These are phyloP conservation scores for Eristalis intricaria DNA, from an alignment of 2,888 invertebrate species.

Conservation along the genomic window DNA sequence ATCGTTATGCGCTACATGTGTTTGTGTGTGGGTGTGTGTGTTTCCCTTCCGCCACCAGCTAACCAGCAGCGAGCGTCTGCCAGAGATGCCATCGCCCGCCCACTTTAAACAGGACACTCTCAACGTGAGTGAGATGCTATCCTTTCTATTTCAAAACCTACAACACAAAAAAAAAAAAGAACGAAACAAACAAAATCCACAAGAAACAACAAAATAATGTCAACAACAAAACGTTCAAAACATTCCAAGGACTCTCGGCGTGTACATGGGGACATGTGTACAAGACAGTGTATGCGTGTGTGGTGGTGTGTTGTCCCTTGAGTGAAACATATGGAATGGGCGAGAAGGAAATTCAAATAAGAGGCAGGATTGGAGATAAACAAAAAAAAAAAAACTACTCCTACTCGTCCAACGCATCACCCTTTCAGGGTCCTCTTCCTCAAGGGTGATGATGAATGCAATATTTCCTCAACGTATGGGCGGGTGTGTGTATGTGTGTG, in stretches of 20 bases:
- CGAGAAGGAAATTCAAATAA: constrained; percentile 17
- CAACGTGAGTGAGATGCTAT: not conserved
- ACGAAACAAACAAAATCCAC: not conserved
- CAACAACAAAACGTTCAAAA: constrained; percentile 23
- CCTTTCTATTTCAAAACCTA: not conserved
- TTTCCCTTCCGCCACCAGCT: not conserved
- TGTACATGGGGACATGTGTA: constrained; percentile 4
- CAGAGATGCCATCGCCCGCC: not conserved
- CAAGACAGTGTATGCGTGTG: not conserved
- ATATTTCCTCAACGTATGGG: not conserved
- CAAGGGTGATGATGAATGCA: constrained; percentile 51
- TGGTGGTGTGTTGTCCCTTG: not conserved
- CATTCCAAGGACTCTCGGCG: constrained; percentile 55
- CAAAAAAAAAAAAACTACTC: constrained; percentile 13
- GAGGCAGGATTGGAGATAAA: not conserved
- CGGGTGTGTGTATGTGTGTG: not conserved
- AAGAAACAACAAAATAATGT: constrained; percentile 9
- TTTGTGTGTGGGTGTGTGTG: not conserved
- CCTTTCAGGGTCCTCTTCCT: constrained; percentile 11
- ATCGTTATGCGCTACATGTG: constrained; percentile 36
- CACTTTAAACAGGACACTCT: constrained; percentile 12
- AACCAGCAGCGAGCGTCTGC: constrained; percentile 6
- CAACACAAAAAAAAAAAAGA: constrained; percentile 14
- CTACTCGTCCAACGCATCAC: constrained; percentile 23
- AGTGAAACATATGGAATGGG: constrained; percentile 32